These are phyloP conservation scores for Rhinoderma darwinii DNA, from an alignment of 2,113 vertebrate genomes.

Conservation along the genomic window DNA sequence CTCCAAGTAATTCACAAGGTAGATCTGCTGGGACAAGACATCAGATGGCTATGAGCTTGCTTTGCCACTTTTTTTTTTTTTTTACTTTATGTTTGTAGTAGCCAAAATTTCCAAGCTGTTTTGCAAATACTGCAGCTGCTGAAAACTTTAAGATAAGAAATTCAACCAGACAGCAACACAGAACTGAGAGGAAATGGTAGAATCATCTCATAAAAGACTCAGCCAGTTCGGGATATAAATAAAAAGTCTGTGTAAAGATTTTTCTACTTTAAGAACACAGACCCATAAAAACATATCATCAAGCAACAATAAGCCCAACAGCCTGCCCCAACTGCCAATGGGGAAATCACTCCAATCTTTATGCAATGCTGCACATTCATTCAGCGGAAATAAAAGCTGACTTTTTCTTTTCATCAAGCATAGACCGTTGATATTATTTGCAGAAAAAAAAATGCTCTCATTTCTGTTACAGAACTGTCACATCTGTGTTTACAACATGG, in stretches of 20 bases:
- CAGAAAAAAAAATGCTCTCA: background rate
- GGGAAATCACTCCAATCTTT: slow-evolving; percentile 55
- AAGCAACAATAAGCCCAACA: slow-evolving; percentile 50
- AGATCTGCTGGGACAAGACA: slow-evolving; percentile 56
- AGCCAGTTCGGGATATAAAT: slow-evolving; percentile 46
- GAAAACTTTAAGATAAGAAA: slow-evolving; percentile 57
- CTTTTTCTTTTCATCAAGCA: slow-evolving; percentile 32
- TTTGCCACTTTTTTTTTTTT: slow-evolving; percentile 38
- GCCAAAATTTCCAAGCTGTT: slow-evolving; percentile 58
- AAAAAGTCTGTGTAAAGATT: slow-evolving; percentile 47
- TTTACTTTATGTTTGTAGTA: slow-evolving; percentile 47
- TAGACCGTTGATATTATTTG: slow-evolving; percentile 16
- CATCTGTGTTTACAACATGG: slow-evolving; percentile 8
- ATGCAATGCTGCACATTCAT: slow-evolving; percentile 49
- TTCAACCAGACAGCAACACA: slow-evolving; percentile 33
- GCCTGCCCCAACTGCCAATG: slow-evolving; percentile 54
- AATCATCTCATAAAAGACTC: slow-evolving; percentile 46
- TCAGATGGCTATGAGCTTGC: slow-evolving; percentile 54
- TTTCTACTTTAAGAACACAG: slow-evolving; percentile 50
- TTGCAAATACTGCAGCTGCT: slow-evolving; percentile 57
- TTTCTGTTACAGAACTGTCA: background rate
- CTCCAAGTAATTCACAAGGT: slow-evolving; percentile 58
- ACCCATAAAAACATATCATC: slow-evolving; percentile 57
- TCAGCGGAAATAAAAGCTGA: slow-evolving; percentile 39
- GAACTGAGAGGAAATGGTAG: slow-evolving; percentile 36